Evolutionary conservation across 1,140 invertebrate species (phyloP).

Genomic region (Centruroides sculpturatus): DNA sequence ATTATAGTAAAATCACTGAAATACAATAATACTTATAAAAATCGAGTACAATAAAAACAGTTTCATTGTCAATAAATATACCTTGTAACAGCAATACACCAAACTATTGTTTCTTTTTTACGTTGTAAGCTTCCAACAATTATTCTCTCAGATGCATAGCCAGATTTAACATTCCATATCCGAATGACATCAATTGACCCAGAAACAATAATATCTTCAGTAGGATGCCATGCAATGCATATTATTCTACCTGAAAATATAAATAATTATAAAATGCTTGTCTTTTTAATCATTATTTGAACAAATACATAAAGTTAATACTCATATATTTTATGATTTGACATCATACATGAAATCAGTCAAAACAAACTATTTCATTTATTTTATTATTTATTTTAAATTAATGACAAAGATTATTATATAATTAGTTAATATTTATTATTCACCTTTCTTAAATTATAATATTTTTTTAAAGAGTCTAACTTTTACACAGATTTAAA

Average conservation of each 20-base stretch:
- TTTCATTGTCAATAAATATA: neutral
- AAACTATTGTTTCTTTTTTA: conserved; percentile 58
- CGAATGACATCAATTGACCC: conserved; percentile 69
- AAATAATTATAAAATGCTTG: neutral
- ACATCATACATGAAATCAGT: neutral
- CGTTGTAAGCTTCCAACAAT: conserved; percentile 41
- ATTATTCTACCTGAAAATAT: conserved; percentile 49
- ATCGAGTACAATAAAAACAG: neutral
- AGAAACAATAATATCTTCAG: conserved; percentile 58
- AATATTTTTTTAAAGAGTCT: too few species aligned
- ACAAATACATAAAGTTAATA: neutral
- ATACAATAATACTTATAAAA: neutral
- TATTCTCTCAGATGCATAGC: conserved; percentile 68
- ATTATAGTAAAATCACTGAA: conserved; percentile 60
- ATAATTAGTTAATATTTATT: too few species aligned
- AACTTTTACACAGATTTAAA: too few species aligned
- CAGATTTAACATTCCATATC: conserved; percentile 68
- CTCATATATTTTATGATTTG: neutral
- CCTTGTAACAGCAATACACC: conserved; percentile 58
- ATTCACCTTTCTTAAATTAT: too few species aligned
- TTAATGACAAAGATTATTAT: too few species aligned
- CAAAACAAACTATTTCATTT: neutral
- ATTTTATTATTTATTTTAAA: too few species aligned
- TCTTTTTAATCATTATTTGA: neutral
- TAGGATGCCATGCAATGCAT: conserved; percentile 66